Evolutionary conservation across 2,113 vertebrate species (phyloP), one percentile per base, ranked within the genome.

Genomic region (Tupaia tana): DNA sequence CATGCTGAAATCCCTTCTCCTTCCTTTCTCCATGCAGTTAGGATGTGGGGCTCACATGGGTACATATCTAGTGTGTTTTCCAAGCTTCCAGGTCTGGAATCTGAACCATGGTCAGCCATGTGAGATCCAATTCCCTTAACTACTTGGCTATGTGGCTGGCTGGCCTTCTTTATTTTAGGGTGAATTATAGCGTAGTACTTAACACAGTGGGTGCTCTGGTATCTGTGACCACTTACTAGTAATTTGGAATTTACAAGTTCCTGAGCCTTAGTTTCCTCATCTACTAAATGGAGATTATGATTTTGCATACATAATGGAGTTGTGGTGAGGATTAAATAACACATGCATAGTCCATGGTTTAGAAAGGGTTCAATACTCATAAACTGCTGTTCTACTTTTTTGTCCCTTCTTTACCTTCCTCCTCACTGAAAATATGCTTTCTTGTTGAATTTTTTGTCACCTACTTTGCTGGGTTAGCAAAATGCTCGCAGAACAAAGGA

Each of bases 251-350:
- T 95, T 19, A 63, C 71, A 74, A 63, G 20, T 86, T 92, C 52
- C 77, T 90, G 71, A 77, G 69, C 13, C 12, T 84, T 58, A 29
- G 31, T 87, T 96, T 93, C 52, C 74, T 77, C 27, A 92, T 71
- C 59, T 89, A 34, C 63, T 94, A 89, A 89, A 24, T 58, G 9
- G 4, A 2, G 15, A 91, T 69, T 61, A 31, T 29, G 90, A 34
- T 54, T 0, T 24, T 75, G 70, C 66, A 7, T n/a, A 34, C 20
- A 22, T n/a, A 8, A 52, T 5, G 13, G 43, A 73, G 13, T 43
- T 63, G 29, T 29, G 52, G 19, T 79, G 56, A 95, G n/a, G 61
- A 71, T 73, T 61, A 94, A 89, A 56, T 22, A 64, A 78, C 13
- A 81, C 13, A n/a, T 11, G 4, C 14, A 25, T 3, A 63, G 58